Evolutionary conservation across 2,888 invertebrate species (phyloP).

Genomic region (Onthophagus sagittarius): DNA sequence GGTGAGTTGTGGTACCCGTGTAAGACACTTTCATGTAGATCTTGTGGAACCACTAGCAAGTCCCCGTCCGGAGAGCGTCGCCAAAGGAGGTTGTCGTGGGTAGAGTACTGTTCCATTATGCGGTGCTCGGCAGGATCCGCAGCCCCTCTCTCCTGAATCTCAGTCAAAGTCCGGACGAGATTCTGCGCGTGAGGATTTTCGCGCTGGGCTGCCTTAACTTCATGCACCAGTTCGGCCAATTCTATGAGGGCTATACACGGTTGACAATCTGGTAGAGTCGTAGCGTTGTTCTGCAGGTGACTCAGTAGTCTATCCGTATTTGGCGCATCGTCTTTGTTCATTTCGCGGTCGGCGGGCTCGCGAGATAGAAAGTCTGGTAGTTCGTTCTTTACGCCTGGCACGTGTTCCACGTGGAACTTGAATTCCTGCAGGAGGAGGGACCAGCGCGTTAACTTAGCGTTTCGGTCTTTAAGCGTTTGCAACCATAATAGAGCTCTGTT

Average conservation of each 20-base stretch:
- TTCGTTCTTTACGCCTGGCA: slow-evolving; percentile 27
- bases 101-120: not conserved
- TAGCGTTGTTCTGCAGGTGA: not conserved
- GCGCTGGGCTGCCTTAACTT: not conserved
- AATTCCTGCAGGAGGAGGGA: slow-evolving; percentile 27
- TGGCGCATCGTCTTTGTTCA: not conserved
- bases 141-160: not conserved
- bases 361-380: slow-evolving; percentile 28
- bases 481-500: slow-evolving; percentile 29
- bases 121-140: not conserved
- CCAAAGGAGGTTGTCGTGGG: too few relatives aligned
- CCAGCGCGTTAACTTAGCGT: slow-evolving; percentile 25
- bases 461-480: slow-evolving; percentile 17
- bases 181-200: not conserved
- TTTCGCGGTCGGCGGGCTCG: slow-evolving; percentile 12
- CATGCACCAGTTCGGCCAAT: not conserved
- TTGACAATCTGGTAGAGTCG: not conserved
- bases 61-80: not conserved
- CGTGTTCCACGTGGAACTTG: slow-evolving; percentile 30
- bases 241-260: not conserved
- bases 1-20: slow-evolving; percentile 2
- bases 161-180: not conserved
- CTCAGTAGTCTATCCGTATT: not conserved
- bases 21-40: not conserved
- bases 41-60: not conserved